These are phyloP conservation scores for Otocyon megalotis DNA, from an alignment of 2,113 vertebrate species.

Conservation along the genomic window DNA sequence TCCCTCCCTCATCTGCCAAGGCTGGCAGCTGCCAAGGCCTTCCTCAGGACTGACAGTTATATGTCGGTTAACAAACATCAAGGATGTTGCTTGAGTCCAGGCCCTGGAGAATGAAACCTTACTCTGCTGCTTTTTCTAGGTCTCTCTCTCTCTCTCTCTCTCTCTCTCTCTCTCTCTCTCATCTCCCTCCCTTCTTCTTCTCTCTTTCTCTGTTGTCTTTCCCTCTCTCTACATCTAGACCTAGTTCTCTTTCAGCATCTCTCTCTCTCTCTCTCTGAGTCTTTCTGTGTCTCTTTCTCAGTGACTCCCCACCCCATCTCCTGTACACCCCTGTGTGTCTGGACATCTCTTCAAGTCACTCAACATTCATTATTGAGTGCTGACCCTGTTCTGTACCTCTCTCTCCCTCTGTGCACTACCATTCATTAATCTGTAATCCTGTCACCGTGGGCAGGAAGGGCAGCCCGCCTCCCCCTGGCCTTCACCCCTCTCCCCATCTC, in stretches of 20 bases:
- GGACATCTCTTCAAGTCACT: background rate
- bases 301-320: background rate
- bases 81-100: background rate
- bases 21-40: background rate
- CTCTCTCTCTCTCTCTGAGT: background rate
- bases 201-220: background rate
- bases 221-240: background rate
- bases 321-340: background rate
- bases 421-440: background rate
- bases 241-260: background rate
- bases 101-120: background rate
- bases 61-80: background rate
- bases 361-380: background rate
- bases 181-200: background rate
- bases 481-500: background rate
- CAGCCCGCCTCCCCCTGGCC: background rate
- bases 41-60: fast-evolving
- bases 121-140: background rate
- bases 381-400: background rate
- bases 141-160: background rate
- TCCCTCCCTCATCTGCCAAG: fast-evolving
- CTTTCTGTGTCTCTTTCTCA: background rate
- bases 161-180: no score
- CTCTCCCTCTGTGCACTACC: background rate
- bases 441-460: background rate